phyloP scores from a whole-genome alignment of 2,888 invertebrate species.

The Fragum whitleyi region DNA sequence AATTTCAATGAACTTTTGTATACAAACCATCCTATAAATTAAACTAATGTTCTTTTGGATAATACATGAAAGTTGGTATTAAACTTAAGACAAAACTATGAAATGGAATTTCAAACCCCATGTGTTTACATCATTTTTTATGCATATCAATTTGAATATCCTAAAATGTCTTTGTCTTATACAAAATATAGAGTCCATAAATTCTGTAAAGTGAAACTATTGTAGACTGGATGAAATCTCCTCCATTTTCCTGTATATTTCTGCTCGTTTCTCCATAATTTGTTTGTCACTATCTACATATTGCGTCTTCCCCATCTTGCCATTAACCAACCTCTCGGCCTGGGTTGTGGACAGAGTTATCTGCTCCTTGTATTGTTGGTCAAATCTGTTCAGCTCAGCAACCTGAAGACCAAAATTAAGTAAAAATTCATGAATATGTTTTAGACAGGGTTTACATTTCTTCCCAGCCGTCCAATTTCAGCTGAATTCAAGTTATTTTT shows the following conservation, averaged over 20 bases:
- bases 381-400: constrained; percentile 88
- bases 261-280: constrained; percentile 88
- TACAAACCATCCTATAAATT: too few relatives aligned
- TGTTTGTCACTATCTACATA: constrained; percentile 88
- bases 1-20: too few relatives aligned
- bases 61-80: too few relatives aligned
- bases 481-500: too few relatives aligned
- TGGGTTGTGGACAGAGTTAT: constrained; percentile 84
- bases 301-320: constrained; percentile 88
- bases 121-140: background rate
- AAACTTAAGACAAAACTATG: too few relatives aligned
- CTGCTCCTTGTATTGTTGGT: constrained; percentile 85
- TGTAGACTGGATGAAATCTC: constrained; percentile 60
- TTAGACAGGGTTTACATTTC: too few relatives aligned
- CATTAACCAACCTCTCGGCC: constrained; percentile 88
- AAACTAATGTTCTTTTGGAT: too few relatives aligned
- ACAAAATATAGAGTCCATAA: too few relatives aligned
- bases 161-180: background rate
- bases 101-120: background rate
- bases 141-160: background rate
- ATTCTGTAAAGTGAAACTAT: constrained; percentile 28
- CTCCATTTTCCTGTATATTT: constrained; percentile 85
- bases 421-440: background rate
- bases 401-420: constrained; percentile 81
- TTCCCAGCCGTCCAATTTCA: too few relatives aligned